Base-by-base conservation (phyloP, 2,797 vertebrate genomes). In the Acestrorhynchus altus region DNA sequence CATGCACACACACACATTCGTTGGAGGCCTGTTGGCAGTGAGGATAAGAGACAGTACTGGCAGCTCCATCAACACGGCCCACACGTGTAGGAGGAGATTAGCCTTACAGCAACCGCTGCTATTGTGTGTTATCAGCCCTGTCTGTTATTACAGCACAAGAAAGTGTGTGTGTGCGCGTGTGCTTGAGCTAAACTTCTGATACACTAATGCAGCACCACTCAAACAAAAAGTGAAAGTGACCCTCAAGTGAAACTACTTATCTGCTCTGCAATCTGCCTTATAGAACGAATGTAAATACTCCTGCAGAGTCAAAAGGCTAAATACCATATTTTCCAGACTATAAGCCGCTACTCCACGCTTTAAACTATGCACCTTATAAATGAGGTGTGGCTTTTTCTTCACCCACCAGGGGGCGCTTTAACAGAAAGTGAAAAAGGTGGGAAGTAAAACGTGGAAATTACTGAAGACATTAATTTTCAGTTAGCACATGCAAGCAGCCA, bases 1-100 rank as follows among this genome's bases (percentile, higher is more conserved):
- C 67, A 72, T 69, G 42, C 74, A 74, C 68, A 77, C 68, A 69
- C 74, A 76, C 74, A 42, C 70, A 68, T 66, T 39, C 20, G 4
- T 67, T 79, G 63, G 71, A 74, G 74, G 82, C 72, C 78, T 82
- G 70, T 47, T 83, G 72, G 72, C 73, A 71, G 56, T 75, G 57
- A 63, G 75, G 67, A 80, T 83, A 68, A 84, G 78, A 83, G 79
- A 70, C 74, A 72, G 76, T 72, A 54, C 61, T 79, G 77, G 76
- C 76, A 78, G 83, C 76, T 76, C 72, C 70, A 82, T 80, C 70
- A 64, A 70, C 79, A 74, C 52, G 46, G 47, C 71, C 78, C 78
- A 80, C 70, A 63, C 72, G 79, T 84, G 74, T 74, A 61, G 85
- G 84, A 85, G 77, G 82, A 81, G 76, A 85, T 79, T 80, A 76